phyloP scores from a whole-genome alignment of 2,797 vertebrate species.

The Ibycter americanus region DNA sequence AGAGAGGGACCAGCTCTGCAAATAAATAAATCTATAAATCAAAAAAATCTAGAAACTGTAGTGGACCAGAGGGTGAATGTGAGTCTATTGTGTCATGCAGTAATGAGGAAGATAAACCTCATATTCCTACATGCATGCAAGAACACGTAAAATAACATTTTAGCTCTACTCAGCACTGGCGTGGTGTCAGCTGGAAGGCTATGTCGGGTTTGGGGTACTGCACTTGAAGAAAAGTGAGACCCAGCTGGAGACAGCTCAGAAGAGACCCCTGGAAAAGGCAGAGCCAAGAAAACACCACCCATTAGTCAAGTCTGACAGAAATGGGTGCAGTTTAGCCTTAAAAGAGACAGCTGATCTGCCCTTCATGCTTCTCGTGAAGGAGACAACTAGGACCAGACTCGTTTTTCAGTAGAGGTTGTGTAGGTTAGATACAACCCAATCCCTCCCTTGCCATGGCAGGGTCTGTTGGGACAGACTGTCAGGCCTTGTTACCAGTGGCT shows the following conservation, averaged over 20 bases:
- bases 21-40: background rate
- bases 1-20: background rate
- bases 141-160: background rate
- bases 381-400: background rate
- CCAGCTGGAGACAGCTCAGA: background rate
- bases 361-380: background rate
- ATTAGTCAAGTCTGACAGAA: background rate
- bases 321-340: background rate
- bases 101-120: background rate
- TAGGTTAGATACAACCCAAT: background rate
- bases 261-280: background rate
- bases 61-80: background rate
- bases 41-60: background rate
- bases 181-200: background rate
- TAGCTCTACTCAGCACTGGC: background rate
- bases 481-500: accelerated
- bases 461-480: background rate
- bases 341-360: background rate
- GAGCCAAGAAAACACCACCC: background rate
- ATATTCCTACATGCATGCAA: background rate
- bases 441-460: background rate
- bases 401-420: background rate
- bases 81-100: background rate
- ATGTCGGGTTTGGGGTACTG: background rate
- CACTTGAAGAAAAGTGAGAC: background rate